A percentile compares a stretch with the other conserved stretches of the same genome.
Evolutionary conservation across 2,113 vertebrate genomes (phyloP).

Genomic region (Cynopterus brachyotis): DNA sequence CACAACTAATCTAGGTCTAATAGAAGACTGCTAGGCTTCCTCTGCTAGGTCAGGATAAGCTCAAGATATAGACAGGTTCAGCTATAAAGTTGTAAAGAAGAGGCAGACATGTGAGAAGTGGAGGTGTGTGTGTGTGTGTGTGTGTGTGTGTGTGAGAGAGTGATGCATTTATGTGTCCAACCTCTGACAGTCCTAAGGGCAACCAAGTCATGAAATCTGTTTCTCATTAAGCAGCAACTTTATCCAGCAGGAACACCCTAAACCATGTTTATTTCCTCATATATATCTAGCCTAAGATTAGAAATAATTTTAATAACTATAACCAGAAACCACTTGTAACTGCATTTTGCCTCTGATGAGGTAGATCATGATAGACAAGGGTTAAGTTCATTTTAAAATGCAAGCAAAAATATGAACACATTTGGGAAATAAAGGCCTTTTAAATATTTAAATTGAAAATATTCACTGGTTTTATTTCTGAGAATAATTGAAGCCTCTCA

Average conservation of each 20-base stretch:
- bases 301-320: neutral
- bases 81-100: neutral
- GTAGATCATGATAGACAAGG: neutral
- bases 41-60: neutral
- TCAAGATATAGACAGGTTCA: neutral
- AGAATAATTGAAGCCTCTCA: conserved; percentile 35
- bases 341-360: conserved; percentile 37
- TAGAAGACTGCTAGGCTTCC: neutral
- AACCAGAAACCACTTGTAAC: conserved; percentile 36
- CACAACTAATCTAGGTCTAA: neutral
- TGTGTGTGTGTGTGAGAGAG: no score
- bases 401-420: neutral
- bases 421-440: neutral
- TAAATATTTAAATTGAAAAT: conserved; percentile 45
- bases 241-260: neutral
- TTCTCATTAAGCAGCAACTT: neutral
- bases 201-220: neutral
- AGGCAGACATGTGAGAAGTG: neutral
- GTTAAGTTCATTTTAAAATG: conserved; percentile 6
- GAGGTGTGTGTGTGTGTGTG: neutral
- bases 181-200: neutral
- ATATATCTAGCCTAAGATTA: neutral
- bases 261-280: neutral
- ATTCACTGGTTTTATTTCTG: conserved; percentile 35
- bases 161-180: neutral